A percentile compares a stretch with the other conserved stretches of the same genome.
Evolutionary conservation across 2,797 vertebrate species (phyloP).

Genomic region (Artibeus jamaicensis): DNA sequence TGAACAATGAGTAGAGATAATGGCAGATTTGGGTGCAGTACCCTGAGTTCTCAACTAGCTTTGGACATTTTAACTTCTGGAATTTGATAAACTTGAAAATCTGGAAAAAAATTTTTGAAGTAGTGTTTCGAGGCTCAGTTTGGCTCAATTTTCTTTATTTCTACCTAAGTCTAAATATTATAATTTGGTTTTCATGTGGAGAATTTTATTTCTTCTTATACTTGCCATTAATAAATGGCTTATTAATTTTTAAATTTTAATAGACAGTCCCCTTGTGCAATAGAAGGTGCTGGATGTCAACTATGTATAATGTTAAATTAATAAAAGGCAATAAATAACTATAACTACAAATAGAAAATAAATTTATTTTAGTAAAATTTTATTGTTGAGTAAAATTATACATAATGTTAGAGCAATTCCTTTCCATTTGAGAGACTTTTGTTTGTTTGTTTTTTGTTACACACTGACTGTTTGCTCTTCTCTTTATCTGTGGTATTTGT

Average conservation of each 20-base stretch:
- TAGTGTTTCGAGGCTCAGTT: not conserved
- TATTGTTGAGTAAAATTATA: not conserved
- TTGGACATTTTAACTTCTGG: not conserved
- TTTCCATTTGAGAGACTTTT: not conserved
- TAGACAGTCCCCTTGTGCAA: not conserved
- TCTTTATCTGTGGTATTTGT: not conserved
- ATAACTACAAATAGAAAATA: not conserved
- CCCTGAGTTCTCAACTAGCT: not conserved
- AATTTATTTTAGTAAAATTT: not conserved
- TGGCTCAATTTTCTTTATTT: not conserved
- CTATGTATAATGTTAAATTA: not conserved
- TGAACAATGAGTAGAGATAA: not conserved
- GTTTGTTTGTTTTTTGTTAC: not conserved
- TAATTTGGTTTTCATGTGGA: not conserved
- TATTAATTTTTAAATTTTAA: not conserved
- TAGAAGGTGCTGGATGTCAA: not conserved
- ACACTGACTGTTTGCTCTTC: not conserved
- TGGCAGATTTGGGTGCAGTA: not conserved
- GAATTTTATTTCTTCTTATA: not conserved
- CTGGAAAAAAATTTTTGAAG: not conserved
- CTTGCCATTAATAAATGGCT: not conserved
- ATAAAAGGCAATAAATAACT: not conserved
- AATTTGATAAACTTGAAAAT: conserved; percentile 31
- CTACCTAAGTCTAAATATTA: not conserved
- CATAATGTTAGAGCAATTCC: not conserved